These are phyloP conservation scores for Pyrrhia umbra DNA, from an alignment of 2,888 invertebrate genomes.

Conservation along the genomic window DNA sequence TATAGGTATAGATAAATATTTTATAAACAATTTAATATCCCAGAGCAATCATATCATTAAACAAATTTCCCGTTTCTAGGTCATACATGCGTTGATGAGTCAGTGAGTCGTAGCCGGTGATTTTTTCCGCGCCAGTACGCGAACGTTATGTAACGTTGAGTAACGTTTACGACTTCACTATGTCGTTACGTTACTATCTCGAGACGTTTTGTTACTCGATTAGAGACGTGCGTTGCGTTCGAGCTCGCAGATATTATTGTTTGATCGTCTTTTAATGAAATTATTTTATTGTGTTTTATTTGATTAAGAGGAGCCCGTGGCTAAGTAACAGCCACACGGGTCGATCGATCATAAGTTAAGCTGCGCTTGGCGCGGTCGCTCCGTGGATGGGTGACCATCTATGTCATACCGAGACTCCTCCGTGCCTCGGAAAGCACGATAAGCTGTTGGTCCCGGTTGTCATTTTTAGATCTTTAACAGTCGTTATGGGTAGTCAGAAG, in stretches of 20 bases:
- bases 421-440: too few species aligned
- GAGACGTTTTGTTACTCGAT: conserved; percentile 44
- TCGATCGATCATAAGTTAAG: too few species aligned
- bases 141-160: conserved; percentile 43
- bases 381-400: too few species aligned
- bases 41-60: conserved; percentile 13
- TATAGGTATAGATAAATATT: too few species aligned
- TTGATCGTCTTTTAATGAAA: conserved; percentile 7
- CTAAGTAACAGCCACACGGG: too few species aligned
- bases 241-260: conserved; percentile 30
- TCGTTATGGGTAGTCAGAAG: too few species aligned
- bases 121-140: conserved; percentile 42
- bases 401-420: too few species aligned
- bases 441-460: too few species aligned
- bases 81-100: conserved; percentile 43
- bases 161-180: conserved; percentile 50
- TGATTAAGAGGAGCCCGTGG: too few species aligned
- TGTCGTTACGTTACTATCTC: conserved; percentile 43
- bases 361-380: too few species aligned
- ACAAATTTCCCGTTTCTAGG: conserved; percentile 40
- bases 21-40: conserved; percentile 3
- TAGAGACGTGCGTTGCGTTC: conserved; percentile 46
- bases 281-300: not conserved
- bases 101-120: conserved; percentile 31
- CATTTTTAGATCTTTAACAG: too few species aligned